phyloP scores from a whole-genome alignment of 30 jellyfish, hydroid and myxozoan species.

The Hydractinia echinata region DNA sequence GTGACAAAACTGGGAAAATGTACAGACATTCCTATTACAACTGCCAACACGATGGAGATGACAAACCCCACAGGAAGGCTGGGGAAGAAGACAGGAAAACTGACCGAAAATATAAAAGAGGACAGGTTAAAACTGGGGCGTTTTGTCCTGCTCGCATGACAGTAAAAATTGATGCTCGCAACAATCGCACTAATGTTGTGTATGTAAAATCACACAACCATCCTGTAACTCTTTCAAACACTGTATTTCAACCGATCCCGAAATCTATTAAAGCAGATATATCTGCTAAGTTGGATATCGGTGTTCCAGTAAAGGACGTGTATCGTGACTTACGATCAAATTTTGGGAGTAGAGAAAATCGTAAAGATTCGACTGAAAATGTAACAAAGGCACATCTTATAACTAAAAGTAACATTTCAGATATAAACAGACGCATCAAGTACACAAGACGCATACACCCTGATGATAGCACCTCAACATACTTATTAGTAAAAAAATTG shows the following conservation, averaged over 20 bases:
- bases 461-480: too few relatives aligned
- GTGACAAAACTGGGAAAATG: not conserved
- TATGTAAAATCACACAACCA: not conserved
- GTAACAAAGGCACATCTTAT: slow-evolving; percentile 1
- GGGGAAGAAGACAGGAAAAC: not conserved
- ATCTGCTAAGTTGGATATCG: not conserved
- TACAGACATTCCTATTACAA: not conserved
- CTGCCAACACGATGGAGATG: not conserved
- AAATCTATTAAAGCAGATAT: not conserved
- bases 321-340: not conserved
- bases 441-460: too few relatives aligned
- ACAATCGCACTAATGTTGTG: not conserved
- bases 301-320: not conserved
- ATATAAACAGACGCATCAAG: too few relatives aligned
- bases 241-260: slow-evolving; percentile 1
- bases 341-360: not conserved
- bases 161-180: not conserved
- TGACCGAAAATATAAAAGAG: not conserved
- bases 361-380: too few relatives aligned
- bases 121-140: slow-evolving; percentile 1
- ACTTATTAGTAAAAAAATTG: too few relatives aligned
- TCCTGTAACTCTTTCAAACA: not conserved
- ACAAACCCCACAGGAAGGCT: not conserved
- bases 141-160: not conserved
- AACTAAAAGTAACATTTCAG: too few relatives aligned